Evolutionary conservation across 2,888 invertebrate species (phyloP), one percentile per base, ranked within the genome.

Genomic region (Pyrrhia umbra): DNA sequence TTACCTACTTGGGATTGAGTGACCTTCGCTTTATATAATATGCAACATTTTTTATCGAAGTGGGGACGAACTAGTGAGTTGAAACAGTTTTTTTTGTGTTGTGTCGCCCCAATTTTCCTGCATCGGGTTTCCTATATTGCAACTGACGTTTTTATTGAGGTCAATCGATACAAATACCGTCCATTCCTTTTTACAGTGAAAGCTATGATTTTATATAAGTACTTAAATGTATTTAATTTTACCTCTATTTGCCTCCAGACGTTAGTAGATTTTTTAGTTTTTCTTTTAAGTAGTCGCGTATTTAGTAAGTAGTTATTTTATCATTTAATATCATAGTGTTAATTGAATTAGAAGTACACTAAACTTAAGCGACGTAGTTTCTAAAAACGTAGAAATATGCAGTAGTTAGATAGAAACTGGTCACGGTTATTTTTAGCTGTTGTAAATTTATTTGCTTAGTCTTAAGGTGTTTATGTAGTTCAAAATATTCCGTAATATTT

Each of bases 401-500:
- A 37, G 27, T 65, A 39, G 45, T 46, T 45, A 52, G 47, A 8
- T 27, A 73, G 68, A 52, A 52, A 49, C 6, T 39, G 37, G 52
- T 69, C 61, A 69, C 49, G 18, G 25, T 25, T 69, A 74, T 69
- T 69, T 60, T 60, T 37, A 50, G 10, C 20, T 40, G 60, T 27
- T 16, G 47, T 51, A 30, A 57, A 52, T 42, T 58, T 49, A 40
- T 60, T 58, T 67, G 67, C 47, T 58, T 46, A 52, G n/a, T 30
- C 46, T 43, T 47, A 58, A 57, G 30, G 16, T 58, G 27, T 37
- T 67, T 25, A 34, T 34, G 47, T 74, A 50, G 58, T 47, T 46
- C 51, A 18, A 9, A 34, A 21, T 66, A 8, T n/a, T 46, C 6
- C 1, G 8, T 10, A n/a, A 18, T 30, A 55, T 21, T 49, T 34